Conservation (phyloP, 2,888 invertebrate species). For the Drosophila mulleri region DNA sequence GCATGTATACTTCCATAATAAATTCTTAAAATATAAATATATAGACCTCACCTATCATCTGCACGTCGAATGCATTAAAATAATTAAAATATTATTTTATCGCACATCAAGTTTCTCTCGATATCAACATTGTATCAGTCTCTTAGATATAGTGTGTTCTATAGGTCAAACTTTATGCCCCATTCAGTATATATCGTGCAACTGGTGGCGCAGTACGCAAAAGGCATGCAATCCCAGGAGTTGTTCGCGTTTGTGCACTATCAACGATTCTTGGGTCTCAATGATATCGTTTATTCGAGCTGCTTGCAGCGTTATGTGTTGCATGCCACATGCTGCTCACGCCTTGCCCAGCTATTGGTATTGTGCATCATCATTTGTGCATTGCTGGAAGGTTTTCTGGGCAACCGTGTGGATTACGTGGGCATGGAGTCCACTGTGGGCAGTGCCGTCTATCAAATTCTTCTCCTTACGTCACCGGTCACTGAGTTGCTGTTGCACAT, state of each 20-base stretch:
- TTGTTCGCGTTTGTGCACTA: constrained; percentile 23
- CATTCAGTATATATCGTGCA: constrained; percentile 21
- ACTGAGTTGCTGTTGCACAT: constrained; percentile 21
- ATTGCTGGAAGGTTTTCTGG: not conserved
- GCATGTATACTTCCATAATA: too few species aligned
- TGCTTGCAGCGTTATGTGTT: constrained; percentile 24
- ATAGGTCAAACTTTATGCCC: rapidly evolving
- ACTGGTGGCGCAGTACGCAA: constrained; percentile 6
- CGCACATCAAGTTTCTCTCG: not conserved
- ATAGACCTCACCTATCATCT: too few species aligned
- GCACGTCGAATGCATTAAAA: not conserved
- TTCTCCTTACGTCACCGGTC: not conserved
- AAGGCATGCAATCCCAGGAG: not conserved
- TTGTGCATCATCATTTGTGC: constrained; percentile 14
- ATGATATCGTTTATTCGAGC: constrained; percentile 25
- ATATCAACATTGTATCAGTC: not conserved
- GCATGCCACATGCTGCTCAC: constrained; percentile 18
- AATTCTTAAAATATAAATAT: too few species aligned
- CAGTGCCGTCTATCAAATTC: not conserved
- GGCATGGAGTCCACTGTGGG: constrained; percentile 12
- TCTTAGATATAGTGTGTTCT: not conserved
- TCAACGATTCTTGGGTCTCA: constrained; percentile 43
- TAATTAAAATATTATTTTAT: not conserved
- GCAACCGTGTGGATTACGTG: constrained; percentile 2
- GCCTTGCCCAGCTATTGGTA: not conserved